These are phyloP conservation scores for Caenorhabditis afra DNA, from an alignment of 2,888 invertebrate species.

Conservation along the genomic window DNA sequence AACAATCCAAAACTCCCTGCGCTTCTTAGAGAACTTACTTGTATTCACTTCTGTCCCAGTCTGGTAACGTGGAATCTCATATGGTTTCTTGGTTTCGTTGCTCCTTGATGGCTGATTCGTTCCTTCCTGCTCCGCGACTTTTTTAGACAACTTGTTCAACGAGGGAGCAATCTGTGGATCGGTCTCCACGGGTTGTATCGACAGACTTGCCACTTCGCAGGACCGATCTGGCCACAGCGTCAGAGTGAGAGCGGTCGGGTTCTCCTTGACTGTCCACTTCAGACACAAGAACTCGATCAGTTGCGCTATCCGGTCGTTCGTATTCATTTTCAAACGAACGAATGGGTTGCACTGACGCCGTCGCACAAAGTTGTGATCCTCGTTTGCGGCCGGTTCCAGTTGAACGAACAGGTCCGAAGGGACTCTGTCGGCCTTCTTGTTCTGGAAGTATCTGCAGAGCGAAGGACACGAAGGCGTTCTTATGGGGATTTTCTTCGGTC, in stretches of 20 bases:
- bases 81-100: too few species aligned
- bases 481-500: neutral
- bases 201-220: slow-evolving; percentile 48
- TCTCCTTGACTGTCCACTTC: slow-evolving; percentile 62
- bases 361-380: slow-evolving; percentile 54
- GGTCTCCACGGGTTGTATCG: slow-evolving; percentile 27
- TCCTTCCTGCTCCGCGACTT: slow-evolving; percentile 23
- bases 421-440: slow-evolving; percentile 64
- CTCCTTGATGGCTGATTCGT: neutral
- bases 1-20: too few species aligned
- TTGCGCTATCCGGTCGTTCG: slow-evolving; percentile 71
- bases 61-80: neutral
- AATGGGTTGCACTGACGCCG: slow-evolving; percentile 69
- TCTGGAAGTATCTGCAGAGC: slow-evolving; percentile 71
- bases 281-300: slow-evolving; percentile 65
- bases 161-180: slow-evolving; percentile 45
- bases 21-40: too few species aligned
- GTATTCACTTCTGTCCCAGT: slow-evolving; percentile 19
- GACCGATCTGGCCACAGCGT: slow-evolving; percentile 51
- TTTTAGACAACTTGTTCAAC: slow-evolving; percentile 38
- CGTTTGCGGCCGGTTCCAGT: slow-evolving; percentile 65
- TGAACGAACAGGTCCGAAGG: slow-evolving; percentile 62
- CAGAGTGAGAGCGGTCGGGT: neutral
- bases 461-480: slow-evolving; percentile 72
- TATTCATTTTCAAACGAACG: slow-evolving; percentile 63